These are phyloP conservation scores for Steromphala cineraria DNA, from an alignment of 2,888 invertebrate species.

Conservation along the genomic window DNA sequence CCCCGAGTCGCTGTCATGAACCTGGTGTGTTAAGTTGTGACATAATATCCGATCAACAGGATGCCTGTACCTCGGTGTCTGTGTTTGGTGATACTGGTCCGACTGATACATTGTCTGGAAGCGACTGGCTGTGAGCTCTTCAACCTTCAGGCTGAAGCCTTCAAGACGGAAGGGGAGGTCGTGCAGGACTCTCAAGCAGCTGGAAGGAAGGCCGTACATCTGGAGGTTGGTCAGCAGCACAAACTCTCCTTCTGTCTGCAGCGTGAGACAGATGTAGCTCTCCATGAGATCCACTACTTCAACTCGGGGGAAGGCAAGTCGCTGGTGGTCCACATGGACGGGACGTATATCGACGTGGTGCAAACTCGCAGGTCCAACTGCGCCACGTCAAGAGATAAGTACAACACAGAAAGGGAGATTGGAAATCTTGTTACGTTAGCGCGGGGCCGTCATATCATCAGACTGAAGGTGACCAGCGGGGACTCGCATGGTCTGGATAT, in stretches of 20 bases:
- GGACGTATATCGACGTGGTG: background rate
- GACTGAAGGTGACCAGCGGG: background rate
- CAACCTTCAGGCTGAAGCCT: background rate
- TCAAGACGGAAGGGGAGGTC: background rate
- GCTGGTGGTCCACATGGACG: background rate
- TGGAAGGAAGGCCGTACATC: background rate
- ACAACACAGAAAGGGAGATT: background rate
- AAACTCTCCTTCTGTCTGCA: slow-evolving; percentile 40
- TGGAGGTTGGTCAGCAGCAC: background rate
- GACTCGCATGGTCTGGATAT: background rate
- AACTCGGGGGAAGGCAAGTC: slow-evolving; percentile 33
- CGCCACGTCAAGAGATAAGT: background rate
- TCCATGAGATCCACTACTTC: slow-evolving; percentile 32
- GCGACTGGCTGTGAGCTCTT: background rate
- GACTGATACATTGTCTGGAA: too few relatives aligned
- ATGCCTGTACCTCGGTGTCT: background rate
- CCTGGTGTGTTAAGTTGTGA: too few relatives aligned
- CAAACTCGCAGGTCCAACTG: background rate
- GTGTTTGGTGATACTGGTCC: background rate
- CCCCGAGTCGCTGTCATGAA: too few relatives aligned
- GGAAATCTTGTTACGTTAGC: background rate
- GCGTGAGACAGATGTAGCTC: slow-evolving; percentile 8
- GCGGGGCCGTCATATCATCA: background rate
- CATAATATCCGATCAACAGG: background rate
- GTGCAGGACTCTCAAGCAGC: background rate